A percentile compares a stretch with the other conserved stretches of the same genome.
phyloP scores from a whole-genome alignment of 2,888 invertebrate genomes.

The Serripes groenlandicus region DNA sequence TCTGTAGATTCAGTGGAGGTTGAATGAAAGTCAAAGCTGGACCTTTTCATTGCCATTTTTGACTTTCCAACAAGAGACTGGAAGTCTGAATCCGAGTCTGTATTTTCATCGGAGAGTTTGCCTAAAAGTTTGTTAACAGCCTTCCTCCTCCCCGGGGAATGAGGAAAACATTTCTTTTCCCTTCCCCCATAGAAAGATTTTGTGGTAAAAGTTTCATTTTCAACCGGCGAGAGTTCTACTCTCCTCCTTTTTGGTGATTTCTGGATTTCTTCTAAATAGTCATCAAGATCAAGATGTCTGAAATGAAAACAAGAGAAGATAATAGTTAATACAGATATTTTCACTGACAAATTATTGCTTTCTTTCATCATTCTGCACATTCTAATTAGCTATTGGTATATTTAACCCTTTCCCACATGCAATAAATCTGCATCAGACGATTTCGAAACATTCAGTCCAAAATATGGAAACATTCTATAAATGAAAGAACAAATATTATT shows the following conservation, averaged over 20 bases:
- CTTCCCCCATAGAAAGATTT: slow-evolving; percentile 77
- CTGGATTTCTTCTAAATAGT: slow-evolving; percentile 41
- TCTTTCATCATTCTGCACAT: too few relatives aligned
- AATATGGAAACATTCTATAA: too few relatives aligned
- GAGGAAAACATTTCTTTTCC: slow-evolving; percentile 69
- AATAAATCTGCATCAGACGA: too few relatives aligned
- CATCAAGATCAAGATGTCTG: slow-evolving; percentile 55
- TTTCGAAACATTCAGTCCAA: too few relatives aligned
- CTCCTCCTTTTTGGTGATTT: slow-evolving; percentile 54
- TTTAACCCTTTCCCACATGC: too few relatives aligned
- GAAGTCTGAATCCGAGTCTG: slow-evolving; percentile 49
- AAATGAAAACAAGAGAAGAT: too few relatives aligned
- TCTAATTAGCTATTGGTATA: too few relatives aligned
- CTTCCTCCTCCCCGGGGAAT: slow-evolving; percentile 69
- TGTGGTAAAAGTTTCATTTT: slow-evolving; percentile 66
- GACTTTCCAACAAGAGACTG: background rate
- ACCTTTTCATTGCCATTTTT: background rate
- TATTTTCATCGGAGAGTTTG: slow-evolving; percentile 60
- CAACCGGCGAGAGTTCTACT: slow-evolving; percentile 24
- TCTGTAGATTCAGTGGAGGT: slow-evolving; percentile 55
- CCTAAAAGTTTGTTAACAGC: slow-evolving; percentile 54
- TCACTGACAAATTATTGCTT: too few relatives aligned
- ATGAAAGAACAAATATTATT: too few relatives aligned
- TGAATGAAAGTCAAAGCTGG: slow-evolving; percentile 58
- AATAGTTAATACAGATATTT: too few relatives aligned